These are phyloP conservation scores for Pongo pygmaeus DNA, from an alignment of 2,113 vertebrate genomes.

Conservation along the genomic window DNA sequence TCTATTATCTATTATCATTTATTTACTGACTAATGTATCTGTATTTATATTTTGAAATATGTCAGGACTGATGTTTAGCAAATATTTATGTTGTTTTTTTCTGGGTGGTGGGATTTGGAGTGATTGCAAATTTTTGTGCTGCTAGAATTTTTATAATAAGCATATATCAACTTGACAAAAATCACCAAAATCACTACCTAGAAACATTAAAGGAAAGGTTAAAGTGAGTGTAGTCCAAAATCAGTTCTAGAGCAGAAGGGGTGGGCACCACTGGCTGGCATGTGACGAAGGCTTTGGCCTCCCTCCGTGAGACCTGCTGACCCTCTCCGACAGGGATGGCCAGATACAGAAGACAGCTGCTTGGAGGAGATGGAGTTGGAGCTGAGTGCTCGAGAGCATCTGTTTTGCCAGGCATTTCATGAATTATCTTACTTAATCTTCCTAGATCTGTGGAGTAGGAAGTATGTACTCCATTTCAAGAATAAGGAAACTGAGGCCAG, in stretches of 20 bases:
- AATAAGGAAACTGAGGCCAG: neutral
- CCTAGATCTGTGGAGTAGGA: neutral
- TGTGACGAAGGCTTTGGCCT: rapidly evolving
- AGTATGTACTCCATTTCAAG: neutral
- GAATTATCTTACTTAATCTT: neutral
- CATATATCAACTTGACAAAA: neutral
- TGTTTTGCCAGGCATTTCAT: neutral
- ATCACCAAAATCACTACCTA: neutral
- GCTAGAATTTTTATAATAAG: neutral
- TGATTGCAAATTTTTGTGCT: neutral
- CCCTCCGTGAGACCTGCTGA: rapidly evolving
- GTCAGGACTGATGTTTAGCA: too few relatives aligned
- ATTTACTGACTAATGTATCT: neutral
- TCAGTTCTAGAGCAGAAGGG: neutral
- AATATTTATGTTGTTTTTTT: neutral
- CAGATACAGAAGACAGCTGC: neutral
- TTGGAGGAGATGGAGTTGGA: neutral
- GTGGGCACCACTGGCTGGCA: rapidly evolving
- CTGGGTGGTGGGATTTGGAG: neutral
- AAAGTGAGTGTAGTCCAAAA: neutral
- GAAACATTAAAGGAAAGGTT: neutral
- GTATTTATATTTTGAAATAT: neutral
- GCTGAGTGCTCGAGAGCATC: neutral
- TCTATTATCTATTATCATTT: too few relatives aligned
- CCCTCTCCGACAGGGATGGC: neutral